phyloP scores from a whole-genome alignment of 2,888 invertebrate genomes.

The Eilema sororculum region DNA sequence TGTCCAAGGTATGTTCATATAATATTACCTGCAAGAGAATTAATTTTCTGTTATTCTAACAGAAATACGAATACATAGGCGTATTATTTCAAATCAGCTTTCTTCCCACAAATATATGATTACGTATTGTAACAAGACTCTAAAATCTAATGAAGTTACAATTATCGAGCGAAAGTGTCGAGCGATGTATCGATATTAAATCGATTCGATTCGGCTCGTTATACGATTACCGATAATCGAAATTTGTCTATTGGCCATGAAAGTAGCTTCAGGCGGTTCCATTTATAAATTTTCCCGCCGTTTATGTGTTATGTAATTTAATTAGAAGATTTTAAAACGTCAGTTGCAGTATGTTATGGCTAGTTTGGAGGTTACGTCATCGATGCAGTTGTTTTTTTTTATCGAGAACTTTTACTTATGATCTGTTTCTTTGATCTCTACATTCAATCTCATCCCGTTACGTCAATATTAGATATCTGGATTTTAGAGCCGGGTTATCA shows the following conservation, averaged over 20 bases:
- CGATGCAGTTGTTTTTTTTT: background rate
- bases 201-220: constrained; percentile 63
- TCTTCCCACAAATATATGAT: constrained; percentile 44
- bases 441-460: too few relatives aligned
- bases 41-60: background rate
- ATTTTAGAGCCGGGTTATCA: too few relatives aligned
- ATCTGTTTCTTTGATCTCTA: too few relatives aligned
- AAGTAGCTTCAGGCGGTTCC: constrained; percentile 49
- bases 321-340: constrained; percentile 12
- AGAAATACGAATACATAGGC: background rate
- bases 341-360: constrained; percentile 1
- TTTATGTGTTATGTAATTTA: constrained; percentile 22
- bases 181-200: constrained; percentile 59
- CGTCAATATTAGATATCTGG: too few relatives aligned
- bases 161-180: constrained; percentile 65
- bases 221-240: constrained; percentile 60
- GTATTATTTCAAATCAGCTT: constrained; percentile 6
- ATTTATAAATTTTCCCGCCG: constrained; percentile 44
- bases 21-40: background rate
- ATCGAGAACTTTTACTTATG: background rate
- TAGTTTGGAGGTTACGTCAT: background rate
- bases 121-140: constrained; percentile 39
- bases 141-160: constrained; percentile 48
- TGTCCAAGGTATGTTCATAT: background rate
- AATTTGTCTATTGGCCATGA: constrained; percentile 57